Conservation (phyloP, 2,797 vertebrate genomes). For the Antennarius maculatus region DNA sequence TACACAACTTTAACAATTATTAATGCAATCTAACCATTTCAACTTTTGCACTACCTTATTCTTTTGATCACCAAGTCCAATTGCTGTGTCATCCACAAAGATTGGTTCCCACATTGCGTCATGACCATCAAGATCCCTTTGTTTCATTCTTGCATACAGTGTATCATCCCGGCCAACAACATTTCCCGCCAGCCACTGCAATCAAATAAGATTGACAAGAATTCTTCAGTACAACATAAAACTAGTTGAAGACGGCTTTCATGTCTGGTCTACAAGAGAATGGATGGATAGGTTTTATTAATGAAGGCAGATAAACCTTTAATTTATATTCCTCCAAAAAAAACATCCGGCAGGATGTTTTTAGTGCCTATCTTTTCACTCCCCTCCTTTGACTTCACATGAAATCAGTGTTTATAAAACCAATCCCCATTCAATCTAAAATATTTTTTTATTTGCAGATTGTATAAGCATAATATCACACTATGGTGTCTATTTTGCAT, state of each 20-base stretch:
- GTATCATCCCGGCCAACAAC: slow-evolving; percentile 85
- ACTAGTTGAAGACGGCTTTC: neutral
- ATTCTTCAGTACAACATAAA: slow-evolving; percentile 44
- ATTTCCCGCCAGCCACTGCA: slow-evolving; percentile 86
- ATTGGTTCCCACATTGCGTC: slow-evolving; percentile 86
- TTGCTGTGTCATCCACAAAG: slow-evolving; percentile 83
- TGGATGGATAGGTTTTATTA: too few relatives aligned
- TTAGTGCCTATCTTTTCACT: neutral
- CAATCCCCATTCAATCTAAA: neutral
- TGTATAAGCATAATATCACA: slow-evolving; percentile 1
- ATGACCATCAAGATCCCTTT: slow-evolving; percentile 82
- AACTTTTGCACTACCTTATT: slow-evolving; percentile 76
- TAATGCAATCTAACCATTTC: neutral
- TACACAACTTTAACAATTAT: neutral
- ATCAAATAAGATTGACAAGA: slow-evolving; percentile 54
- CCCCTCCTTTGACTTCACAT: neutral
- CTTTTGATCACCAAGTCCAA: slow-evolving; percentile 83
- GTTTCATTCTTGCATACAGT: slow-evolving; percentile 85
- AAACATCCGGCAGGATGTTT: too few relatives aligned
- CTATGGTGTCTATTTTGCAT: slow-evolving; percentile 12
- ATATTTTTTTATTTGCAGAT: slow-evolving; percentile 2
- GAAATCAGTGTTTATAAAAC: neutral
- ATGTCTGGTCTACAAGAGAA: too few relatives aligned
- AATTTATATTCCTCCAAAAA: too few relatives aligned
- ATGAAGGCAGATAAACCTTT: too few relatives aligned